Evolutionary conservation across 2,797 vertebrate genomes (phyloP).

Genomic region (Tapirus indicus): DNA sequence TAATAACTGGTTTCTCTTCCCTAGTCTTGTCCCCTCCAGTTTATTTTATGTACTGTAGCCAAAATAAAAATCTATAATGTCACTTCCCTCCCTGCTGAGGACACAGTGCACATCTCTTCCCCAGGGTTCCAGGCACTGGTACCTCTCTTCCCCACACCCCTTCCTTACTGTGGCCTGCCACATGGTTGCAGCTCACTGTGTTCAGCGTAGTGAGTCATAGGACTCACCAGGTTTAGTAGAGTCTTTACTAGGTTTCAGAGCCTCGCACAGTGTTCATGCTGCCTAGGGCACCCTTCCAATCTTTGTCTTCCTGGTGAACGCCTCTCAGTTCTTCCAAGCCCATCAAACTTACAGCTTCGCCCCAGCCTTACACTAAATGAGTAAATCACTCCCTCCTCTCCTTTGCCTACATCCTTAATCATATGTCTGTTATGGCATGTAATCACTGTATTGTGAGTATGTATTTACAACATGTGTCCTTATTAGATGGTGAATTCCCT

Average conservation of each 20-base stretch:
- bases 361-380: background rate
- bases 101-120: background rate
- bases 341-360: background rate
- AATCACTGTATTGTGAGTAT: background rate
- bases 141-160: rapidly evolving
- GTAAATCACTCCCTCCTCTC: background rate
- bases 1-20: background rate
- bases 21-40: background rate
- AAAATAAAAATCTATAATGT: background rate
- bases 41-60: background rate
- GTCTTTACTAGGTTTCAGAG: background rate
- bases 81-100: background rate
- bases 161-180: rapidly evolving
- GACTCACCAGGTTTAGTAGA: too few species aligned
- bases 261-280: rapidly evolving
- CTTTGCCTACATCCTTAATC: background rate
- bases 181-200: rapidly evolving
- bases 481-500: background rate
- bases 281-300: rapidly evolving
- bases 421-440: background rate
- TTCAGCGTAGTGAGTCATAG: too few species aligned
- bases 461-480: background rate
- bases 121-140: rapidly evolving
- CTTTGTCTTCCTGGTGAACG: background rate
- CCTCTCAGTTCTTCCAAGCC: background rate